Percentiles rank a stretch among this genome's conserved stretches.
Conservation (phyloP, 1,140 invertebrate species). For the Pissodes strobi region DNA sequence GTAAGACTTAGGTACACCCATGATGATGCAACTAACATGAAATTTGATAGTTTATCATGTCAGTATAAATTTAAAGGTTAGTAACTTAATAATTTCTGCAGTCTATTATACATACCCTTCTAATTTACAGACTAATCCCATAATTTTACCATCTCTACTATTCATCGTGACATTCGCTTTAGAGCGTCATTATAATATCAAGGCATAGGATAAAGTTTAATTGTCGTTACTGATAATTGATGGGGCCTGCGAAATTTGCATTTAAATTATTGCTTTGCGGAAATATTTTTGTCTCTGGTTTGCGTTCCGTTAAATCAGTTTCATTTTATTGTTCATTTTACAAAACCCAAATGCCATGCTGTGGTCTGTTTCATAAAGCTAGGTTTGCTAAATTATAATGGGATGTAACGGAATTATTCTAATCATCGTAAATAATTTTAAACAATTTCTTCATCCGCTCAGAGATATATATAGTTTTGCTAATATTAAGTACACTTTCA, state of each 20-base stretch:
- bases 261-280: conserved; percentile 13
- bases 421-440: too few relatives aligned
- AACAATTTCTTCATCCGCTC: too few relatives aligned
- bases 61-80: too few relatives aligned
- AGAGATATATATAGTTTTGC: too few relatives aligned
- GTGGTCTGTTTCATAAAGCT: neutral
- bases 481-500: too few relatives aligned
- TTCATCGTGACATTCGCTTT: conserved; percentile 18
- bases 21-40: too few relatives aligned
- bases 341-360: neutral
- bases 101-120: conserved; percentile 2
- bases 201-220: conserved; percentile 17
- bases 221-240: conserved; percentile 22
- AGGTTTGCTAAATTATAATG: too few relatives aligned
- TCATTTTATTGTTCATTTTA: neutral
- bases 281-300: conserved; percentile 1
- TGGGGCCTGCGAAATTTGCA: conserved; percentile 12
- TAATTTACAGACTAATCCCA: conserved; percentile 9
- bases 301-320: neutral
- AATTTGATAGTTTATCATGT: too few relatives aligned
- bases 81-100: too few relatives aligned
- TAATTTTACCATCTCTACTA: conserved; percentile 11
- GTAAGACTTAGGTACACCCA: too few relatives aligned
- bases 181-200: conserved; percentile 13
- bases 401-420: too few relatives aligned